These are phyloP conservation scores for Lamprologus tigripictilis DNA, from an alignment of 2,113 vertebrate species.

Conservation along the genomic window DNA sequence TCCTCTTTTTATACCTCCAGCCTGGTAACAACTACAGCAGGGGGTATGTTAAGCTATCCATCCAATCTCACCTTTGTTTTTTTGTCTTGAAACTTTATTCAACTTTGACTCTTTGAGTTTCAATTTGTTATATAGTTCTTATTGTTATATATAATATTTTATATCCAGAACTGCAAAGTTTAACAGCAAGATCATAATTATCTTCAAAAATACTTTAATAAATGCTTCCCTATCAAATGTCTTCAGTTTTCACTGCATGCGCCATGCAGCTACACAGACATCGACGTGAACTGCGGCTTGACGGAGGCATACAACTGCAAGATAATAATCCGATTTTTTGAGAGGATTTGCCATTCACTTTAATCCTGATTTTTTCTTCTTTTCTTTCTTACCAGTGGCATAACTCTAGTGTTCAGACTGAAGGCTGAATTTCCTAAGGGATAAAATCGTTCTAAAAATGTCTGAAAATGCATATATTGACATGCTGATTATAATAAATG, in stretches of 20 bases:
- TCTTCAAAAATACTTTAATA: not conserved
- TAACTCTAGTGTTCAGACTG: not conserved
- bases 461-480: rapidly evolving
- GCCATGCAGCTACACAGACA: not conserved
- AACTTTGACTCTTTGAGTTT: not conserved
- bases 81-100: not conserved
- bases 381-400: not conserved
- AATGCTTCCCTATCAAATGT: not conserved
- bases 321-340: not conserved
- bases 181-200: not conserved
- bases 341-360: not conserved
- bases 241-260: not conserved
- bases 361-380: not conserved
- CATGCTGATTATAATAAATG: not conserved
- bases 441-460: not conserved
- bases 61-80: not conserved
- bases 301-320: not conserved
- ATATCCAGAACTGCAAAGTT: not conserved
- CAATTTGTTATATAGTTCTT: not conserved
- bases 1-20: not conserved
- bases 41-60: not conserved
- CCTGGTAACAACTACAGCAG: not conserved
- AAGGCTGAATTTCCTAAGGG: not conserved
- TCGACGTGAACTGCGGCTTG: not conserved
- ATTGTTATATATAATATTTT: not conserved